These are phyloP conservation scores for Gallinago jamesoni DNA, from an alignment of 2,113 vertebrate species.

Conservation along the genomic window DNA sequence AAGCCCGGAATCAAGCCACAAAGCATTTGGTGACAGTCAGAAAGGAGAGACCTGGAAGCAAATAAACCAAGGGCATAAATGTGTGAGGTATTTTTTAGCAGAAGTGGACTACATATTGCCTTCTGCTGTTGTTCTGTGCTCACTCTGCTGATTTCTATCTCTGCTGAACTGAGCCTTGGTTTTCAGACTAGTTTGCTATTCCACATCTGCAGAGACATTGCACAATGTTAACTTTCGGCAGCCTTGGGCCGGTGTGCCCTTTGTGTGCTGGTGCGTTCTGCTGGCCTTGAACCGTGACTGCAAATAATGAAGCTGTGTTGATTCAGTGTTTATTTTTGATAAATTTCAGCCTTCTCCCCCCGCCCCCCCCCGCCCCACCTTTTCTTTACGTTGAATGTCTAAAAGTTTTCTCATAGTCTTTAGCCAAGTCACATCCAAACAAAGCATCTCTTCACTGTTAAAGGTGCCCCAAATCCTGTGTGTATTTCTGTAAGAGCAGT, in stretches of 20 bases:
- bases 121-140: neutral
- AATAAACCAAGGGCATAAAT: neutral
- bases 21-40: neutral
- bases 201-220: slow-evolving; percentile 49
- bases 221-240: slow-evolving; percentile 49
- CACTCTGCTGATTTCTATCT: neutral
- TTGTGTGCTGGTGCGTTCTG: neutral
- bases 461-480: neutral
- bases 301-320: slow-evolving; percentile 47
- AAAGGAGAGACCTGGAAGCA: neutral
- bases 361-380: accelerated
- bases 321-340: slow-evolving; percentile 41
- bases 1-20: neutral
- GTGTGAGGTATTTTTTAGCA: accelerated
- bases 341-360: neutral
- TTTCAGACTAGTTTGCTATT: neutral
- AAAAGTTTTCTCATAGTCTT: neutral
- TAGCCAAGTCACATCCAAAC: neutral
- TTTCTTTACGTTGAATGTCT: neutral
- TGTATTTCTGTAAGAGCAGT: neutral
- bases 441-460: neutral
- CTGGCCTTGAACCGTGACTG: slow-evolving; percentile 19
- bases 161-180: neutral
- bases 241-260: slow-evolving; percentile 19
- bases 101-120: neutral